Evolutionary conservation across 2,113 vertebrate genomes (phyloP), one percentile per base, ranked within the genome.

Genomic region (Balaeniceps rex): DNA sequence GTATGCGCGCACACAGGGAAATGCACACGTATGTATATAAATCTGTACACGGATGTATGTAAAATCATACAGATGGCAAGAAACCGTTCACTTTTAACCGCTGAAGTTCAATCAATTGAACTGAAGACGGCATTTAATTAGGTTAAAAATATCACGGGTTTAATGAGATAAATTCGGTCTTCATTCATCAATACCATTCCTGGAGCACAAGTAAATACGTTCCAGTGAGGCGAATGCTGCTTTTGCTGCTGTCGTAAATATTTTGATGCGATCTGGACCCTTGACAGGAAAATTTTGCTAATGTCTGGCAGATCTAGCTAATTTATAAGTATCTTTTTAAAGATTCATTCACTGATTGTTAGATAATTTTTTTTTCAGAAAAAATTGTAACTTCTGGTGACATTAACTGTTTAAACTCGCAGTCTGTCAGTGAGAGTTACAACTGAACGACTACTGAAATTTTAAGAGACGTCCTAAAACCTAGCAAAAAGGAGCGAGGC

Each of bases 401-500:
- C 34, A 69, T 80, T 82, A 82, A 80, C 80, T 91, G 66, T 95
- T 93, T 68, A 92, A 94, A 91, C 89, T 92, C 93, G 70, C 72
- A 75, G 83, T 54, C 93, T 95, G 77, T 70, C 51, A 94, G 77
- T 40, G 74, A 95, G 75, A 79, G 51, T 90, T 51, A 58, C 42
- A 28, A 91, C 68, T 94, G 83, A 97, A 80, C 68, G 84, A 92
- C 76, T 81, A 76, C 68, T 75, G 68, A n/a, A 57, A 71, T 89
- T 96, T 77, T 86, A 77, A 88, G 76, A 93, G 84, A 87, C 47
- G 12, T 97, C 83, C 55, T 79, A 94, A 96, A 95, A 85, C 66
- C 70, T 79, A 95, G 47, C 68, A n/a, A 96, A 96, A 91, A 88
- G 79, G 66, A 97, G 60, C 26, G 72, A 97, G 96, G 93, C 83